phyloP scores from a whole-genome alignment of 2,113 vertebrate species.

The Ginglymostoma cirratum region DNA sequence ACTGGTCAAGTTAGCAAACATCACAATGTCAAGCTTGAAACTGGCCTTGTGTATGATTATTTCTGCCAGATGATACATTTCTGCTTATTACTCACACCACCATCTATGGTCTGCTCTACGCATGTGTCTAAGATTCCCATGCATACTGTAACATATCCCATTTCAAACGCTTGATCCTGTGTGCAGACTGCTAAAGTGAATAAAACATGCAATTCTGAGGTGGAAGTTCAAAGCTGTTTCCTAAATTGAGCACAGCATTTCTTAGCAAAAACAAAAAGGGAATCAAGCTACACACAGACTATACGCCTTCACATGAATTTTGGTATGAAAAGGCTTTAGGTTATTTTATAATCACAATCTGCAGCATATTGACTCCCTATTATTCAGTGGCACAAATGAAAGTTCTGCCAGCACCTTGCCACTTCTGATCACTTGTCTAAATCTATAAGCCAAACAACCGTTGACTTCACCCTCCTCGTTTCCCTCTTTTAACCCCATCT shows the following conservation, averaged over 20 bases:
- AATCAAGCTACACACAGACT: neutral
- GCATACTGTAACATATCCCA: neutral
- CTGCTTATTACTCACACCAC: neutral
- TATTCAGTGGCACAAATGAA: too few relatives aligned
- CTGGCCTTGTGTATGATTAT: neutral
- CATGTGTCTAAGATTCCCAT: neutral
- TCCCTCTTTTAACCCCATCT: neutral
- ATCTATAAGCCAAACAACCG: neutral
- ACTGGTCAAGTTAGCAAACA: neutral
- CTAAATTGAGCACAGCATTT: neutral
- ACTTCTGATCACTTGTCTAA: neutral
- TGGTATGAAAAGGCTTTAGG: neutral
- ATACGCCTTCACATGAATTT: neutral
- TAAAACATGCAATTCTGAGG: too few relatives aligned
- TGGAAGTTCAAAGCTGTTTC: too few relatives aligned
- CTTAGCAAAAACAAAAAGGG: neutral
- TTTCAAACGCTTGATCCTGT: too few relatives aligned
- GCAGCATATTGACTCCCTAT: too few relatives aligned
- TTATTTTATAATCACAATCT: neutral
- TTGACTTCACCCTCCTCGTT: neutral
- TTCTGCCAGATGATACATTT: neutral
- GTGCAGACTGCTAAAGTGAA: too few relatives aligned
- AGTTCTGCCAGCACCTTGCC: neutral
- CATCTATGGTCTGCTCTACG: neutral
- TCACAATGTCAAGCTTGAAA: neutral